These are phyloP conservation scores for Hipposideros armiger DNA, from an alignment of 2,113 vertebrate species.

Conservation along the genomic window DNA sequence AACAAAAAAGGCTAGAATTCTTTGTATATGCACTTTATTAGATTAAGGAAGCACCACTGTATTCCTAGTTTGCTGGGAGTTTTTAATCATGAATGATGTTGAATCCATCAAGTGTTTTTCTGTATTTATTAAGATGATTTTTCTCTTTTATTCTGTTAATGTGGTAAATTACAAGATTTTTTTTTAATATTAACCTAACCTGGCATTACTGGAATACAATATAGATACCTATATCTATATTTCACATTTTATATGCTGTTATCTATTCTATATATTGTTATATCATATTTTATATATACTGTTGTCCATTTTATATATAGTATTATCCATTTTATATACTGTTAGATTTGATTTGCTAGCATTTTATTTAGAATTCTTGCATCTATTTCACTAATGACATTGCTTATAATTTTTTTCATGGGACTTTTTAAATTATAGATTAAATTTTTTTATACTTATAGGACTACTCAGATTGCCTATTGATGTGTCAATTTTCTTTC, in stretches of 20 bases:
- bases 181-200: neutral
- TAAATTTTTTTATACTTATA: neutral
- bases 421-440: neutral
- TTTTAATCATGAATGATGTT: neutral
- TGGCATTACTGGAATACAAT: neutral
- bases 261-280: neutral
- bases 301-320: neutral
- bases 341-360: neutral
- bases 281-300: neutral
- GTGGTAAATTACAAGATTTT: neutral
- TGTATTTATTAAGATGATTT: neutral
- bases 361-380: neutral
- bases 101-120: neutral
- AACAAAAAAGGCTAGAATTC: neutral
- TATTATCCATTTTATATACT: neutral
- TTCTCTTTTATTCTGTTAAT: constrained; percentile 20
- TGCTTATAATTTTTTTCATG: neutral
- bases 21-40: neutral
- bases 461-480: neutral
- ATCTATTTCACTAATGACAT: neutral
- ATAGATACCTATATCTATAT: too few relatives aligned
- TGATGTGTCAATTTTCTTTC: neutral
- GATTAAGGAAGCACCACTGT: neutral
- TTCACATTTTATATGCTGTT: neutral
- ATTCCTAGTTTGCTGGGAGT: neutral